Percentiles rank a stretch among this genome's conserved stretches.
These are phyloP conservation scores for Urocitellus parryii DNA, from an alignment of 2,113 vertebrate species.

Conservation along the genomic window DNA sequence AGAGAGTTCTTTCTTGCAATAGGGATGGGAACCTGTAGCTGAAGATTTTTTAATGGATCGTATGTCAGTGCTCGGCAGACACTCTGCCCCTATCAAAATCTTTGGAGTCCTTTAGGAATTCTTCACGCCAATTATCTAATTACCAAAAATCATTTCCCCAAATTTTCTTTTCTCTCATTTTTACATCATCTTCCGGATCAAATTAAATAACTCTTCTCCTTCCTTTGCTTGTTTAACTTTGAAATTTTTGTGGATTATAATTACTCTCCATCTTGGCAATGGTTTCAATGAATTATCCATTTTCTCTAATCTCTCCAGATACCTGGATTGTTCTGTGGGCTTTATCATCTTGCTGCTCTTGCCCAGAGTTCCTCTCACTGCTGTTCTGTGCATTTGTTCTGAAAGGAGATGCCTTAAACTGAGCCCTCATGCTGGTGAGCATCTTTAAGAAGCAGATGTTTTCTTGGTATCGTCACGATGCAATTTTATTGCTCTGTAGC, in stretches of 20 bases:
- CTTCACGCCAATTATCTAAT: slow-evolving; percentile 21
- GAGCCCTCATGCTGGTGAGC: not conserved
- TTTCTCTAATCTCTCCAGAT: slow-evolving; percentile 64
- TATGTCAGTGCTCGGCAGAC: not conserved
- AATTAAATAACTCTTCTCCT: slow-evolving; percentile 42
- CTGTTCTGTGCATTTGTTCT: slow-evolving; percentile 31
- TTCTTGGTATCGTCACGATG: slow-evolving; percentile 16
- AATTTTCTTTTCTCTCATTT: slow-evolving; percentile 23
- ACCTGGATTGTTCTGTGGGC: slow-evolving; percentile 33
- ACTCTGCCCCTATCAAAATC: not conserved
- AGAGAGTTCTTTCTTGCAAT: not conserved
- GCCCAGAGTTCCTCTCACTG: slow-evolving; percentile 28
- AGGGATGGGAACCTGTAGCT: not conserved
- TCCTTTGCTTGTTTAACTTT: slow-evolving; percentile 35
- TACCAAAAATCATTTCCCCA: slow-evolving; percentile 23
- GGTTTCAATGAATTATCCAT: slow-evolving; percentile 33
- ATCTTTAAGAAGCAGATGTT: slow-evolving; percentile 54
- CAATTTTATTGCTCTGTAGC: not conserved
- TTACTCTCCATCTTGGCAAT: slow-evolving; percentile 53
- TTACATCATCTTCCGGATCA: slow-evolving; percentile 39
- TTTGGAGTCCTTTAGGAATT: not conserved
- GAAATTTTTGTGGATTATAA: slow-evolving; percentile 51
- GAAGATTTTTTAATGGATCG: not conserved
- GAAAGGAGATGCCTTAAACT: slow-evolving; percentile 31
- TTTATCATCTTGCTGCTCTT: slow-evolving; percentile 51